Percentiles rank a stretch among this genome's conserved stretches.
Conservation (phyloP, 2,797 vertebrate species). For the Platyrinchus mystaceus region DNA sequence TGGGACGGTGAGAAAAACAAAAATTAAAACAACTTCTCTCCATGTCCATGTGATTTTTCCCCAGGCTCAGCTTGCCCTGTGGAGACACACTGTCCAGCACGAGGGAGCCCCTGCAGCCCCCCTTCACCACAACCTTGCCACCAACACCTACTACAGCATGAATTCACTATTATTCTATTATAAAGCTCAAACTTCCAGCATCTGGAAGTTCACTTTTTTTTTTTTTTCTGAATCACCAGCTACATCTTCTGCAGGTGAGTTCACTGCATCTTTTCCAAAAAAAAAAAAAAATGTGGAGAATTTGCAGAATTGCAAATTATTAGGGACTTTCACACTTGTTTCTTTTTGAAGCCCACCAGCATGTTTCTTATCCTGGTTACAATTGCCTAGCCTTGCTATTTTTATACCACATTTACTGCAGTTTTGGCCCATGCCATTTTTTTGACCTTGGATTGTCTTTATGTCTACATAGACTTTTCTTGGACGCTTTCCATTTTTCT, state of each 20-base stretch:
- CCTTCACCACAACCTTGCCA: background rate
- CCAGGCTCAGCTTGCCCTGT: background rate
- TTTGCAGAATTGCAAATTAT: background rate
- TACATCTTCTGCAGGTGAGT: background rate
- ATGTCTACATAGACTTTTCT: background rate
- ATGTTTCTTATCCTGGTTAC: background rate
- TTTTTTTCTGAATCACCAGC: background rate
- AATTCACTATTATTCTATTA: background rate
- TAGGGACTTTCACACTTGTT: background rate
- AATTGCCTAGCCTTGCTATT: background rate
- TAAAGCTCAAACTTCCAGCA: background rate
- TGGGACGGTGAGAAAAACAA: background rate
- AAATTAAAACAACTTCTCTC: background rate
- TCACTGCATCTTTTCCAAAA: background rate
- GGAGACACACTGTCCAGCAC: background rate
- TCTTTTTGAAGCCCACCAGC: background rate
- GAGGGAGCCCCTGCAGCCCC: background rate
- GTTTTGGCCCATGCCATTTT: background rate
- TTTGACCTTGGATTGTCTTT: background rate
- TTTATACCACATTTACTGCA: background rate
- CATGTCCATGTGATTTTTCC: fast-evolving
- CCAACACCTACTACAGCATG: background rate
- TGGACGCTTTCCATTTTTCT: background rate
- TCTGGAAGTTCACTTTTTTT: background rate
- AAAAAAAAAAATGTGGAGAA: background rate